Conservation (phyloP, 2,888 invertebrate species). For the Apamea epomidion region DNA sequence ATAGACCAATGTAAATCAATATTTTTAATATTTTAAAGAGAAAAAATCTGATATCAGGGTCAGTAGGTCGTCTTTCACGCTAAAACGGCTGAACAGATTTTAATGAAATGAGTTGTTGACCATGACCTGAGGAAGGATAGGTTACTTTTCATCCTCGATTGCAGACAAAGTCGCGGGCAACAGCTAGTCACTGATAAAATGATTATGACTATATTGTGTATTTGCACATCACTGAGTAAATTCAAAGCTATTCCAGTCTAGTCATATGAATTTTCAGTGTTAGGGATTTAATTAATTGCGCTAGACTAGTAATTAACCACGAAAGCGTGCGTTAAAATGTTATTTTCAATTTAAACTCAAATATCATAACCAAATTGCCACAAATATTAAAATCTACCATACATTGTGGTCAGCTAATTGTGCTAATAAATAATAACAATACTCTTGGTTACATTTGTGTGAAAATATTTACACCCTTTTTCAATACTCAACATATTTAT, state of each 20-base stretch:
- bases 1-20: too few relatives aligned
- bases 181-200: background rate
- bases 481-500: too few relatives aligned
- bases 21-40: too few relatives aligned
- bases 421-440: constrained; percentile 19
- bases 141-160: background rate
- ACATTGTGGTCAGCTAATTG: constrained; percentile 37
- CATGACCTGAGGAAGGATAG: too few relatives aligned
- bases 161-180: background rate
- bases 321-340: background rate
- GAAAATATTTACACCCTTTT: constrained; percentile 1
- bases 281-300: background rate
- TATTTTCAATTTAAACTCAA: constrained; percentile 11
- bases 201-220: background rate
- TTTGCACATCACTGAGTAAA: background rate
- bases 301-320: constrained; percentile 9
- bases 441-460: background rate
- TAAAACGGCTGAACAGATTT: too few relatives aligned
- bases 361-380: constrained; percentile 7
- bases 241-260: background rate
- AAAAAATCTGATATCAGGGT: too few relatives aligned
- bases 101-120: too few relatives aligned
- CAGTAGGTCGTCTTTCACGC: too few relatives aligned
- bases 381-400: constrained; percentile 33
- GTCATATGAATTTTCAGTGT: background rate